Base-by-base conservation (phyloP, 1,140 invertebrate genomes). In the Chrysomallon squamiferum region DNA sequence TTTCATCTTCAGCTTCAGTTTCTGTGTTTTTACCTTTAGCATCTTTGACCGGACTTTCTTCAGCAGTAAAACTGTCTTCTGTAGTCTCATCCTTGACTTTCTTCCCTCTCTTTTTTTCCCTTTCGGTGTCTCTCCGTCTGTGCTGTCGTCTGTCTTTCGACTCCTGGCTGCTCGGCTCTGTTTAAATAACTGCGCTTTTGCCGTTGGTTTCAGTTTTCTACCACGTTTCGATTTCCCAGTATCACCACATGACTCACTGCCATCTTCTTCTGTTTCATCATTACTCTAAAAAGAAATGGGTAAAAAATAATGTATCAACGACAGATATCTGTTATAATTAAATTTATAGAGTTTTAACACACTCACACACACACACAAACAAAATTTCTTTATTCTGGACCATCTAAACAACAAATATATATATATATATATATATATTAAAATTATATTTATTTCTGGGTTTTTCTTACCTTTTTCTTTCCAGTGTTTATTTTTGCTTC, bases 41-140 rank as follows among this genome's bases (percentile, higher is more conserved):
- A 25, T 22, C 50, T 27, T 54, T 30, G 15, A 22, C n/a, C 5
- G 22, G 50, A 15, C 7, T 54, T 20, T 54, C 50, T 22, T 27
- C 25, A 25, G n/a, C 25, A 33, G 9, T 38, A 13, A 30, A 22
- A 58, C 33, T 58, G 29, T 38, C n/a, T 33, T 35, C 30, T 18
- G 22, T 58, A 18, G 25, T 29, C 32, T 30, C 32, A 18, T 30
- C 56, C 18, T 58, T 1, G 15, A 15, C 30, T 22, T 69, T 20
- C 72, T 65, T 13, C 64, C 47, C 5, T 64, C 49, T 70, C 65
- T 27, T 65, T 59, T 18, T 66, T 63, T 83, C 89, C 90, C 0
- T 87, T 88, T 73, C 25, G 50, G 50, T 6, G 89, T 89, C 25
- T 88, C 86, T 60, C 90, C 88, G 0, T 87, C 87, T 0, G 82